Evolutionary conservation across 2,888 invertebrate genomes (phyloP).

Genomic region (Nebria brevicollis): DNA sequence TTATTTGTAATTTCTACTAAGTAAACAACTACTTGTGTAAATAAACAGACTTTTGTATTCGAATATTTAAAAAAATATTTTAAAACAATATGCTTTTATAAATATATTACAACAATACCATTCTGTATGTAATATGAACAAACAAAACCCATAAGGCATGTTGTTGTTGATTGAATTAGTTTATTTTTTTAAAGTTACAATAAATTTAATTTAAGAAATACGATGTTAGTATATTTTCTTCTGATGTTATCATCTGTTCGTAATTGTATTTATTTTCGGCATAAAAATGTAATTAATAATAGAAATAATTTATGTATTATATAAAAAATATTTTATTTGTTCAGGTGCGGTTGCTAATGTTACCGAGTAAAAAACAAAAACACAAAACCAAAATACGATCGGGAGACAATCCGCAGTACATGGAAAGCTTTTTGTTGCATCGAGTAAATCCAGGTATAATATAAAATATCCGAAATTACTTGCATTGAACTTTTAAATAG

Average conservation of each 20-base stretch:
- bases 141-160: too few relatives aligned
- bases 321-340: conserved; percentile 50
- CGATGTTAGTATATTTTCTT: not conserved
- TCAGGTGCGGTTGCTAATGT: conserved; percentile 85
- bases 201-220: not conserved
- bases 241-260: not conserved
- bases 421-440: conserved; percentile 91
- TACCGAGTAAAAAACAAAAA: conserved; percentile 93
- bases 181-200: not conserved
- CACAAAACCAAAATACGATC: conserved; percentile 93
- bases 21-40: too few relatives aligned
- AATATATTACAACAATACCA: too few relatives aligned
- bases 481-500: not conserved
- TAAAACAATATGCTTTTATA: too few relatives aligned
- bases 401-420: conserved; percentile 90
- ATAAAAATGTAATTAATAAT: not conserved
- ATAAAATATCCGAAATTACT: conserved; percentile 4
- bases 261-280: not conserved
- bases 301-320: not conserved
- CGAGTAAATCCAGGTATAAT: conserved; percentile 84
- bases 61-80: too few relatives aligned
- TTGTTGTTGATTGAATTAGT: too few relatives aligned
- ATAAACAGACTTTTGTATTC: too few relatives aligned
- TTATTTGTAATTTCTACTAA: too few relatives aligned
- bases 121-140: too few relatives aligned